Evolutionary conservation across 1,140 invertebrate species (phyloP).

Genomic region (Rhagoletis zephyria): DNA sequence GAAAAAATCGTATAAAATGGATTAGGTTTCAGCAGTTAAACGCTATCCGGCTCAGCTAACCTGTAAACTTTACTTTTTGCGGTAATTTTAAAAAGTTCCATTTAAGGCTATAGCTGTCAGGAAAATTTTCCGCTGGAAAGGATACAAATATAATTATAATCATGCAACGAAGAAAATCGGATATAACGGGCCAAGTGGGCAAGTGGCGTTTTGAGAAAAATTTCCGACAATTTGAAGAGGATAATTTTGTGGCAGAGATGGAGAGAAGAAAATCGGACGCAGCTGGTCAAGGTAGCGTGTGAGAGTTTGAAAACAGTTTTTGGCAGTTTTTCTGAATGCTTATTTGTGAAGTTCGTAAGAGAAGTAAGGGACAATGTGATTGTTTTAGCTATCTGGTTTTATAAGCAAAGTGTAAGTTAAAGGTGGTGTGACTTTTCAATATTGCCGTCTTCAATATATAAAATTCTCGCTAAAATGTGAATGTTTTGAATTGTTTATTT

Average conservation of each 20-base stretch:
- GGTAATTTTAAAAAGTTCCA: neutral
- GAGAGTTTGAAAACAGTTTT: neutral
- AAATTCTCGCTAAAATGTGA: too few species aligned
- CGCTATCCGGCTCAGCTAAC: neutral
- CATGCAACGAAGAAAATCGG: neutral
- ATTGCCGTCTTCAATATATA: too few species aligned
- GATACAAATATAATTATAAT: neutral
- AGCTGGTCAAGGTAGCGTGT: slow-evolving; percentile 1
- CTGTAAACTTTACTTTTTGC: neutral
- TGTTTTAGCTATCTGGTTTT: too few species aligned
- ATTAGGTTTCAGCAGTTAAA: neutral
- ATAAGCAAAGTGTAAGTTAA: too few species aligned
- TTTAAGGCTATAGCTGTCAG: neutral
- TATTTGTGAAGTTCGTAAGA: too few species aligned
- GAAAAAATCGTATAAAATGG: slow-evolving; percentile 2
- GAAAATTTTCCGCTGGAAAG: neutral
- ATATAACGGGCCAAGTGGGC: neutral
- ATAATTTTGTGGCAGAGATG: neutral
- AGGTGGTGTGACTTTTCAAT: too few species aligned
- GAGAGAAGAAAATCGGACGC: slow-evolving; percentile 44
- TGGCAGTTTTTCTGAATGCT: too few species aligned
- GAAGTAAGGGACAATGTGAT: too few species aligned
- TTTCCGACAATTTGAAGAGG: too few species aligned
- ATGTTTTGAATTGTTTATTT: too few species aligned
- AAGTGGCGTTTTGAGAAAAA: neutral